Evolutionary conservation across 2,113 vertebrate species (phyloP), one percentile per base, ranked within the genome.

Genomic region (Barbus barbus): DNA sequence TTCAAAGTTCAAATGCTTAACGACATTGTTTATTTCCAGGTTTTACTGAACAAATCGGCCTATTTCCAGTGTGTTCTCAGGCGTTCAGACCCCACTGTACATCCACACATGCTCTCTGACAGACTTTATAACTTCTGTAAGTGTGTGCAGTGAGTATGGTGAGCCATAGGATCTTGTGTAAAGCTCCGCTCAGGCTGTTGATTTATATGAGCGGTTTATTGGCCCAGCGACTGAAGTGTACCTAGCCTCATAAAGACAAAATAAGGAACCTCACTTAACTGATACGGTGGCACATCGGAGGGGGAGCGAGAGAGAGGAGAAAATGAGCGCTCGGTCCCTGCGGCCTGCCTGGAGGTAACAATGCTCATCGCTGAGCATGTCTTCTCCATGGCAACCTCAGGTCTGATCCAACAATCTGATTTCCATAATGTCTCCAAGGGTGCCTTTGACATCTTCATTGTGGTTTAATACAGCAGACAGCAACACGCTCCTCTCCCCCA

Each of bases 341-440:
- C 58, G 88, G 85, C 87, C 86, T 85, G 89, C 87, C 85, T 89
- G 84, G 85, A 88, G 88, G 86, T 83, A 83, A 78, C 75, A 91
- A 89, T 89, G 77, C 53, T 82, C 71, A 89, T 86, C 88, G 87
- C 89, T 89, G 91, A 92, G 87, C 74, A 84, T 84, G 84, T 90
- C 86, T 92, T 94, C 93, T 92, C 94, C 95, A 94, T 95, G 91
- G 94, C 93, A 96, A 96, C 94, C 87, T 86, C 78, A 24, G 51
- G 41, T 87, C 51, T 53, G 88, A 90, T 94, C 92, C 93, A 92
- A 91, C 91, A 93, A 92, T 93, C 90, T 83, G 4, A 94, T 94
- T 93, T 94, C 89, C 93, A 93, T 89, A 5, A 90, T 88, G 91
- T 92, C 93, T 91, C 90, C 83, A 89, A 89, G 92, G 90, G 90